Evolutionary conservation across 2,888 invertebrate species (phyloP), one percentile per base, ranked within the genome.

Genomic region (Lapara coniferarum): DNA sequence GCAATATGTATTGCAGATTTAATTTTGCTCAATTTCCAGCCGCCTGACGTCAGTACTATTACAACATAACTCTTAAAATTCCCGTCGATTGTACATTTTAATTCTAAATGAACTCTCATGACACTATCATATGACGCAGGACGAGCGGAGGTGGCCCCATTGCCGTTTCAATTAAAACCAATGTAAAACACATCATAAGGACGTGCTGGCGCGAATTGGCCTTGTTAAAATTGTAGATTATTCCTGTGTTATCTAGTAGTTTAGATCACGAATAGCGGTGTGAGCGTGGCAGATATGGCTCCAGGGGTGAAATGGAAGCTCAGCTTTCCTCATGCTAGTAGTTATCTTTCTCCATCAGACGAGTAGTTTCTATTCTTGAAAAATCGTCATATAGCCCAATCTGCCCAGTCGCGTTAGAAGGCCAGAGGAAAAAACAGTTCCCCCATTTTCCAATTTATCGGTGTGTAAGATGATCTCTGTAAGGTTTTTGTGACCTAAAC

Each of bases 121-220:
- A 46, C 56, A 19, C 3, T 12, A 19, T 63, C 58, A 52, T 58
- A 49, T 59, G 59, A 16, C 19, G 16, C 49, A 49, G 74, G 74
- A 74, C 72, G 74, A 67, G 70, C 66, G 74, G 73, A 74, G 74
- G 72, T 72, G 73, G 75, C 69, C 66, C 74, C 82, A 83, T 78
- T 85, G 86, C 74, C 82, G 69, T 82, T 84, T 85, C 82, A 86
- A 87, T 87, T 87, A 85, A 83, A 81, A 81, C 80, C 83, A 85
- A 85, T 84, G 80, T 76, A 74, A 71, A 72, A 74, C 73, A 72
- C 77, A 46, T 16, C 16, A 46, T 13, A 19, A 19, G 63, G 49
- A 63, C 49, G 19, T 46, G 16, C 46, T 19, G 63, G 63, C 46
- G 46, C 46, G 59, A 63, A 63, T 63, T 63, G 63, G 7, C 44